phyloP scores from a whole-genome alignment of 1,140 invertebrate species.

The Trichomalopsis sarcophagae region DNA sequence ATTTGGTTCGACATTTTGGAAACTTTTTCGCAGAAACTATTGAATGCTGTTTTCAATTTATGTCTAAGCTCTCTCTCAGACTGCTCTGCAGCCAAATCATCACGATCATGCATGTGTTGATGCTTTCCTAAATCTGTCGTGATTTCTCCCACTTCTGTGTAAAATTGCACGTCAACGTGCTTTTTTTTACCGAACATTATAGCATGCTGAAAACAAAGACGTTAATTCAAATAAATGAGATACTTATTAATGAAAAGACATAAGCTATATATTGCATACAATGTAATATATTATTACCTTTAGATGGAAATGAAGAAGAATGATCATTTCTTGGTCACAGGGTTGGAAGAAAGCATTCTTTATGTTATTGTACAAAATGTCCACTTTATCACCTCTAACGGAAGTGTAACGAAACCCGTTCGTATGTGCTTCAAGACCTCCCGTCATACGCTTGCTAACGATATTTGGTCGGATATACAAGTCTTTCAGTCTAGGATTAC shows the following conservation, averaged over 20 bases:
- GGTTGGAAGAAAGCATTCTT: conserved; percentile 99
- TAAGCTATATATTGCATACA: not conserved
- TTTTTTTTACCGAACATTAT: conserved; percentile 99
- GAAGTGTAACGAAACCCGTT: conserved; percentile 99
- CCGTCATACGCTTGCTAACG: conserved; percentile 97
- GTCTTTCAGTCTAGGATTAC: conserved; percentile 99
- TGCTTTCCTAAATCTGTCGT: conserved; percentile 99
- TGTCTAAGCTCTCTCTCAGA: conserved; percentile 97
- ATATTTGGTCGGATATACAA: conserved; percentile 99
- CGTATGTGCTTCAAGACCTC: conserved; percentile 91
- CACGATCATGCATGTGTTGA: conserved; percentile 99
- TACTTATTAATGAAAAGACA: not conserved
- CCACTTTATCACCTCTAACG: conserved; percentile 98
- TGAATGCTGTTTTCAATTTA: conserved; percentile 97
- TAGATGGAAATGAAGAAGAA: conserved; percentile 98
- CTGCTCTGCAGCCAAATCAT: conserved; percentile 98
- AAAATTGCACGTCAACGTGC: conserved; percentile 99
- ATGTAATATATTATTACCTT: conserved; percentile 78
- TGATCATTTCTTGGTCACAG: conserved; percentile 99
- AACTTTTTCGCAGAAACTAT: conserved; percentile 98
- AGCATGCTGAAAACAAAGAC: conserved; percentile 82
- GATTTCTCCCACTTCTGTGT: conserved; percentile 99
- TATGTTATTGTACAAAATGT: conserved; percentile 99
- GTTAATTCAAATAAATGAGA: not conserved
- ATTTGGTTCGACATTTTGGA: conserved; percentile 97